Evolutionary conservation across 2,888 invertebrate genomes (phyloP), one percentile per base, ranked within the genome.

Genomic region (Agelastica alni): DNA sequence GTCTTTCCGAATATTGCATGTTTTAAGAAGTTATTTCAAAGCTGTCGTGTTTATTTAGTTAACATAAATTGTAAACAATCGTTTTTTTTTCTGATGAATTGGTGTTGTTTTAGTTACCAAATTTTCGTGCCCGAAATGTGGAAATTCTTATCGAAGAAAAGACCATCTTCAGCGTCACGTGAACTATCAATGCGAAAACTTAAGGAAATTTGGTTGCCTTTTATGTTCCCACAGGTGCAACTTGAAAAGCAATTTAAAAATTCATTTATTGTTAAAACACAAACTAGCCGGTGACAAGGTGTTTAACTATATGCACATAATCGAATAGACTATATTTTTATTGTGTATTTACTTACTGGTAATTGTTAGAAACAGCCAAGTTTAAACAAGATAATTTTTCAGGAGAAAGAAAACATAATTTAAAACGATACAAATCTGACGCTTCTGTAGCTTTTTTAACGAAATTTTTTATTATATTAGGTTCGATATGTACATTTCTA

Each of bases 141-240:
- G 58, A 43, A 65, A 62, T 28, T 58, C 60, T 3, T 67, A 65
- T 46, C 53, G 56, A 28, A 60, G 62, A 31, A 67, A 62, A 39
- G 59, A 63, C 9, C 62, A 64, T 9, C 44, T 67, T 31, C 59
- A 64, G 12, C 47, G 67, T 31, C 68, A 68, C 42, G 56, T 67
- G n/a, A 68, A 64, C 18, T 69, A 68, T 53, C 65, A 68, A 51
- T 70, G 69, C 53, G 66, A 67, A 13, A 66, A 66, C 31, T 41
- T 59, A 42, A 68, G 69, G 1, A 63, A 61, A 48, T 70, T 70
- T 46, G 55, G 57, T 22, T 72, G 71, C 51, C 61, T 64, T 10
- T 26, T 59, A 4, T 66, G 66, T 49, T 37, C 51, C 6, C 65
- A 66, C 44, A 47, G 61, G n/a, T 64, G 65, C 13, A 60, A 56